Percentiles rank a stretch among this genome's conserved stretches.
Evolutionary conservation across 1,140 invertebrate genomes (phyloP).

Genomic region (Ips nitidus): DNA sequence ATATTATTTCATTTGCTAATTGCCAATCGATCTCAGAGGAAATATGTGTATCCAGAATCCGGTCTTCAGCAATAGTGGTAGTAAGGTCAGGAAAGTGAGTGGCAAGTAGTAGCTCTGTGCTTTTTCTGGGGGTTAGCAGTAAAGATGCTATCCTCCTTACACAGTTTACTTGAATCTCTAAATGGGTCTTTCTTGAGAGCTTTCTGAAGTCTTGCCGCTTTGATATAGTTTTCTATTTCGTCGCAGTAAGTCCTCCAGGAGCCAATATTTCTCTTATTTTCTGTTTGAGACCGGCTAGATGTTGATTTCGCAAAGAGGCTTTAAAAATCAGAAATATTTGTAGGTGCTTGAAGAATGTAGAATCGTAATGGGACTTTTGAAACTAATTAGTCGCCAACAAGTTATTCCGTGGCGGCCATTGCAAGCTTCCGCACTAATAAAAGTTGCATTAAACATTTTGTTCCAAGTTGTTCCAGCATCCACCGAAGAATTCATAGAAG

Average conservation of each 20-base stretch:
- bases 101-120: conserved; percentile 22
- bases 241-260: too few relatives aligned
- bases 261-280: too few relatives aligned
- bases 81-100: conserved; percentile 13
- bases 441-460: conserved; percentile 19
- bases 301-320: too few relatives aligned
- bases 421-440: conserved; percentile 12
- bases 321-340: not conserved
- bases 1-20: conserved; percentile 1
- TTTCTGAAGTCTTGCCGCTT: too few relatives aligned
- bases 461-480: conserved; percentile 18
- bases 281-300: too few relatives aligned
- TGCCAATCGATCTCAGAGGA: too few relatives aligned
- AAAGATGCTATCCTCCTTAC: too few relatives aligned
- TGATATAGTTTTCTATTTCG: too few relatives aligned
- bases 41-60: not conserved
- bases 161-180: too few relatives aligned
- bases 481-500: conserved; percentile 29
- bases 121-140: not conserved
- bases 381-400: conserved; percentile 22
- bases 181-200: too few relatives aligned
- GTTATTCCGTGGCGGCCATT: conserved; percentile 18
- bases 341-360: conserved; percentile 32
- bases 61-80: conserved; percentile 13
- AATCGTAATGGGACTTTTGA: conserved; percentile 28